Evolutionary conservation across 1,140 invertebrate species (phyloP).

Genomic region (Charaxes varanes): DNA sequence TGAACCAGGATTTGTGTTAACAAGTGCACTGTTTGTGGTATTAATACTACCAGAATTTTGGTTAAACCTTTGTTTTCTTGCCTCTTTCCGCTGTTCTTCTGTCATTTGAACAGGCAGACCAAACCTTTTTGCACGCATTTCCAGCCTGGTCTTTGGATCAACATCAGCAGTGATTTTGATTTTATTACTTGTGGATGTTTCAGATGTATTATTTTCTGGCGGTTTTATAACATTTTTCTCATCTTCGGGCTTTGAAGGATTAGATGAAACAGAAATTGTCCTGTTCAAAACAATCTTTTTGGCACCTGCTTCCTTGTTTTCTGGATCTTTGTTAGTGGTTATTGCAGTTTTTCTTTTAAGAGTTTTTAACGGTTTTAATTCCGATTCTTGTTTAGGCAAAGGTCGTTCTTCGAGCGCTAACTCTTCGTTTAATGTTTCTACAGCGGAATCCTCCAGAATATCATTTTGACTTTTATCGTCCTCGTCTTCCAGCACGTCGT

Average conservation of each 20-base stretch:
- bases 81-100: slow-evolving; percentile 77
- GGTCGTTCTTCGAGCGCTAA: slow-evolving; percentile 55
- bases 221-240: slow-evolving; percentile 23
- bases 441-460: slow-evolving; percentile 56
- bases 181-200: slow-evolving; percentile 32
- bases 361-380: slow-evolving; percentile 41
- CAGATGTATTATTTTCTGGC: slow-evolving; percentile 23
- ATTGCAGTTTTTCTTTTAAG: slow-evolving; percentile 62
- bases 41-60: slow-evolving; percentile 28
- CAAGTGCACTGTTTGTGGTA: slow-evolving; percentile 50
- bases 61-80: slow-evolving; percentile 80
- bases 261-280: slow-evolving; percentile 73
- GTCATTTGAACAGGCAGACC: slow-evolving; percentile 77
- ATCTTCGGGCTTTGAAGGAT: slow-evolving; percentile 21
- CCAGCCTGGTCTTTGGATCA: slow-evolving; percentile 80
- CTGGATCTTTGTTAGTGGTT: slow-evolving; percentile 30
- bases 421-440: slow-evolving; percentile 59
- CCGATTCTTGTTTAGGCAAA: slow-evolving; percentile 25
- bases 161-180: slow-evolving; percentile 77
- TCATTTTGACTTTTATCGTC: slow-evolving; percentile 73
- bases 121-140: slow-evolving; percentile 87
- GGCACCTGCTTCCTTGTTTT: slow-evolving; percentile 69
- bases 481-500: slow-evolving; percentile 74
- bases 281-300: slow-evolving; percentile 79
- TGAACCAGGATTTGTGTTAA: slow-evolving; percentile 60